Base-by-base conservation (phyloP, 1,140 invertebrate genomes). In the Holotrichia oblita region DNA sequence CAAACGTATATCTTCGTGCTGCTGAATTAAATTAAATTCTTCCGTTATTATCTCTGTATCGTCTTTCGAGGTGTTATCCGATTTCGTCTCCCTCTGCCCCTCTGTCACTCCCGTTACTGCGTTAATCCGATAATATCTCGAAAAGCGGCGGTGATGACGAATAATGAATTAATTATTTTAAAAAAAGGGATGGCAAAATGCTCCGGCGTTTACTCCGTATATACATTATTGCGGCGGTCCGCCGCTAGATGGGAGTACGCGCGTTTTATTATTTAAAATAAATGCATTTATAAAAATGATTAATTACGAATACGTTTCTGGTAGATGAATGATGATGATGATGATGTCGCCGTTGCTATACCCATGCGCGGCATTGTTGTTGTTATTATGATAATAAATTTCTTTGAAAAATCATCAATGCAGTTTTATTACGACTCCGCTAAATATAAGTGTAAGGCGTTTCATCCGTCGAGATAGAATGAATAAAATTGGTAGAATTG, bases 151-250 rank as follows among this genome's bases (percentile, higher is more conserved):
- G n/a, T n/a, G n/a, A 55, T n/a, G n/a, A 55, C n/a, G n/a, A n/a
- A n/a, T n/a, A 41, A 41, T 3, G 6, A 55, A 6, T n/a, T 55
- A n/a, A 55, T 55, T 10, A 55, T 14, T 55, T 17, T 10, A 14
- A 48, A 17, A 14, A 55, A 55, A 55, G 48, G 48, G 48, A 55
- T 55, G 48, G 48, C 48, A 55, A 55, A 55, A 55, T 55, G 48
- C 17, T 55, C 48, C 48, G 27, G 1, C 2, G 27, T 34, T 34
- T 34, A 34, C 27, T 34, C 27, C 27, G 27, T 34, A 34, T 34
- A 34, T 4, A 34, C 27, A 34, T 1, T 14, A 12, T n/a, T 12
- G 4, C 27, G 27, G 27, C 27, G 4, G 4, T 34, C 4, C 4
- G 27, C 27, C 27, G 27, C 12, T 48, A 34, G 27, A 2, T 34